Base-by-base conservation (phyloP, 2,888 invertebrate species). In the Perizoma flavofasciatum region DNA sequence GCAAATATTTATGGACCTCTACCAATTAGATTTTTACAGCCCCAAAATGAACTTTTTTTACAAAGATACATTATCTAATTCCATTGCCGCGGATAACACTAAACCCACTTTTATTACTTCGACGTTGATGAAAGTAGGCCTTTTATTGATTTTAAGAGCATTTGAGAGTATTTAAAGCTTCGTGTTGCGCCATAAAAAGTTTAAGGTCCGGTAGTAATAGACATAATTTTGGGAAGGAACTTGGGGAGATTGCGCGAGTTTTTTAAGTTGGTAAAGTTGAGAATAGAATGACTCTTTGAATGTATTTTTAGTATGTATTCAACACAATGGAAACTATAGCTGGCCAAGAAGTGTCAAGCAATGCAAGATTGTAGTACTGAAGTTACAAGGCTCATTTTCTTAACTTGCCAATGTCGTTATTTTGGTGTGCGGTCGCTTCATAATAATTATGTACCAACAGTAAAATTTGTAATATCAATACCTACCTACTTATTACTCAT, bases 131-230 rank as follows among this genome's bases (percentile, higher is more conserved):
- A 86, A 88, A 88, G 82, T 86, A 88, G 86, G 81, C 79, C 71
- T 88, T 88, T 89, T 88, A 91, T 89, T 89, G 88, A 88, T 88
- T 89, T 88, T 87, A 86, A 88, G 84, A 81, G 81, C 82, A 81
- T 87, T 87, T 84, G 73, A 82, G 83, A 86, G 86, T 85, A 86
- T 89, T 91, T 86, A 85, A 85, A 82, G 83, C 81, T 81, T 82
- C 81, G 79, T 82, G 78, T 81, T 76, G 79, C 70, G 73, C 71
- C 79, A 81, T 88, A 85, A 88, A 86, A 87, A 85, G 76, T 85
- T 85, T 85, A 82, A 83, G 79, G 79, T 77, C 73, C 75, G 72
- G 77, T 78, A 83, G 82, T 83, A 83, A 86, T 84, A 81, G 82
- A 74, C 74, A 77, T 79, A 78, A 78, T 81, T 82, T 69, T 77